Evolutionary conservation across 1,140 invertebrate genomes (phyloP).

Genomic region (Aphaenogaster rudis): DNA sequence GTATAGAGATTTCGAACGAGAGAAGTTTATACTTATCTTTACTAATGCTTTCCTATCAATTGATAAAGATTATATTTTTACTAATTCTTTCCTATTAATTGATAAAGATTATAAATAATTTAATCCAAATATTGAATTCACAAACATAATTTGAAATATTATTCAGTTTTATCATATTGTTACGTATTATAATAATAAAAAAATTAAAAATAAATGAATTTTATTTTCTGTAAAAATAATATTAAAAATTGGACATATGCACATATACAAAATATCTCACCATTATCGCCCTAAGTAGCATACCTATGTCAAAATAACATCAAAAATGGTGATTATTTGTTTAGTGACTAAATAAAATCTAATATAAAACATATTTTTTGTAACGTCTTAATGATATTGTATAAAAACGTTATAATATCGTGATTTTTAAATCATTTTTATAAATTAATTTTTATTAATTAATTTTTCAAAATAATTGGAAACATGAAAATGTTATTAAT

Average conservation of each 20-base stretch:
- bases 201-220: not conserved
- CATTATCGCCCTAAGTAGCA: not conserved
- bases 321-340: too few species aligned
- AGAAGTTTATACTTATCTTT: not conserved
- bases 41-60: not conserved
- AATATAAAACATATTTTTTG: too few species aligned
- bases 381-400: too few species aligned
- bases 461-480: too few species aligned
- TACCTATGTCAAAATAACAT: too few species aligned
- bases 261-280: not conserved
- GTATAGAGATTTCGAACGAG: not conserved
- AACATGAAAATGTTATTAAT: too few species aligned
- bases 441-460: too few species aligned
- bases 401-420: too few species aligned
- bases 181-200: not conserved
- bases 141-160: not conserved
- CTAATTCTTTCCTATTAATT: not conserved
- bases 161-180: not conserved
- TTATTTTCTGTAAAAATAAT: not conserved
- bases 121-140: not conserved
- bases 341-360: too few species aligned
- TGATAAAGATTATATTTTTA: not conserved
- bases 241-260: not conserved
- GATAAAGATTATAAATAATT: not conserved
- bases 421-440: too few species aligned